Evolutionary conservation across 2,113 vertebrate genomes (phyloP), one percentile per base, ranked within the genome.

Genomic region (Verasper variegatus): DNA sequence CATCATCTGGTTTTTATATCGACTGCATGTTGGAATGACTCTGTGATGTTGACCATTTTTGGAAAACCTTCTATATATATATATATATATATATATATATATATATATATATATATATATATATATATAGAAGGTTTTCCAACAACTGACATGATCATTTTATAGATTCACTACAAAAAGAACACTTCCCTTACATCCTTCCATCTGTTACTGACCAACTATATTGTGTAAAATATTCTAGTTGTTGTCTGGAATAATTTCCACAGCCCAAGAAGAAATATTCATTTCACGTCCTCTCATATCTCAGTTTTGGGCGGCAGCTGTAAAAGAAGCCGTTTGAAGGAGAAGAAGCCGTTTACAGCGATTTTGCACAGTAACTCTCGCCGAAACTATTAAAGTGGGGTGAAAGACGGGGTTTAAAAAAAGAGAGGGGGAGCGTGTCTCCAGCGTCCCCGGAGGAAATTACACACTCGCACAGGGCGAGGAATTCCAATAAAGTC

Each of bases 1-100:
- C 75, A 57, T 76, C 45, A 71, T 71, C n/a, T 23, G 42, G 17
- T 52, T 80, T 75, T 80, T 69, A 76, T 47, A 20, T 54, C 52
- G 45, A 37, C 23, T 57, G 55, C 7, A 45, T 47, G 59, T 61
- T 71, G 56, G 47, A 24, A 49, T n/a, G 14, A 37, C 14, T 31
- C 21, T 35, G 24, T 20, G 37, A 59, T 21, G 55, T n/a, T 12
- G 0, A 2, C 23, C 17, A 21, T 9, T 54, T n/a, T n/a, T n/a
- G n/a, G n/a, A n/a, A n/a, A n/a, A n/a, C n/a, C n/a, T n/a, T n/a
- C n/a, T n/a, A 47, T 14, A 47, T 24, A 24, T 24, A 24, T 24
- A 24, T 24, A 24, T 24, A 24, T 2, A 24, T 2, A 24, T 24
- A 31, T 31, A 31, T 31, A 31, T 31, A 31, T 6, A 31, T 6